Evolutionary conservation across 2,113 vertebrate genomes (phyloP), one percentile per base, ranked within the genome.

Genomic region (Ammodytes marinus): DNA sequence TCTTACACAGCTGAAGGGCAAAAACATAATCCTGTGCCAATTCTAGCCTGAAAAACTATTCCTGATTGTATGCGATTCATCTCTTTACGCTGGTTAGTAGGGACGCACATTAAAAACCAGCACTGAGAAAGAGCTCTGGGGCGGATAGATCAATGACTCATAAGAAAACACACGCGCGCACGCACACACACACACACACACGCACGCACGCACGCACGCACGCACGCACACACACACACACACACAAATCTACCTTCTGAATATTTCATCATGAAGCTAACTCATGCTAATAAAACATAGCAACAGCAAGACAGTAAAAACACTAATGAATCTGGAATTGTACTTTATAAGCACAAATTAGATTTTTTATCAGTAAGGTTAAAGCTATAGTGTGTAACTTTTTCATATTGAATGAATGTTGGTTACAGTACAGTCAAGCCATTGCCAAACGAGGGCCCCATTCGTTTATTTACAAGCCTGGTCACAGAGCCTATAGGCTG

Each of bases 1-100:
- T 83, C 71, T 37, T 73, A 70, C 35, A 66, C 52, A 66, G 83
- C 80, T 84, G 85, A 86, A 76, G 82, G 87, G 80, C 68, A 69
- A 76, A 79, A 82, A 84, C 75, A 84, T 52, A 79, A 82, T 60
- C 76, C 74, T 53, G 71, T 27, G 64, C 57, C 83, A 73, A 13
- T 10, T 69, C 71, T 4, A 69, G 84, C 84, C 81, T 79, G 64
- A 64, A 72, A 27, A 63, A 61, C 66, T 40, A 27, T 53, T 60
- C 70, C 1, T 50, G 55, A 80, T 80, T 57, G 64, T 80, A 8
- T 71, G 77, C 53, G 12, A 35, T 84, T 71, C 72, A 74, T 84
- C 64, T 84, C 10, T 66, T 35, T n/a, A 1, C 9, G 82, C 78
- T 49, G 74, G 27, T 27, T 27, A 27, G 27, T 15, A 9, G 35